Evolutionary conservation across 2,888 invertebrate genomes (phyloP), one percentile per base, ranked within the genome.

Genomic region (Xanthorhoe designata): DNA sequence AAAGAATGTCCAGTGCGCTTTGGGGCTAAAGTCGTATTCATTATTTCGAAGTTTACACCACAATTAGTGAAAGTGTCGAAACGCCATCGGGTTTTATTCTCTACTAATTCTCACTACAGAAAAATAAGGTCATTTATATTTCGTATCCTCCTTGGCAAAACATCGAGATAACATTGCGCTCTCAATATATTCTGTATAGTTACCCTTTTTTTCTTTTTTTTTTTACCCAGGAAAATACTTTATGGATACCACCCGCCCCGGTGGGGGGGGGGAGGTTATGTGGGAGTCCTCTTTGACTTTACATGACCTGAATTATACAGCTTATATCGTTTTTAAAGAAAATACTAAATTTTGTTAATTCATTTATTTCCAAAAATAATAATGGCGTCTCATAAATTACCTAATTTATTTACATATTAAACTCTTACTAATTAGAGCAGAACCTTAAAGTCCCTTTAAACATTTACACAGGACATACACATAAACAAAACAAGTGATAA

Each of bases 341-440:
- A 74, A 74, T 73, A 64, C 50, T 0, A 2, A 80, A 47, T 54
- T 76, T 78, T 85, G 90, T 91, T 92, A 91, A 89, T 86, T 66
- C 64, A 83, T 91, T 88, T 89, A 87, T 87, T 89, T 64, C 74
- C 81, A 78, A 81, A 77, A 74, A 57, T 61, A 77, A 80, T 85
- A 84, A 81, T 80, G 77, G 80, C 82, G 78, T 78, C 80, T 80
- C 80, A 91, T 90, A 89, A 90, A 86, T 90, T 90, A n/a, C n/a
- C n/a, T n/a, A 90, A 67, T 65, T 80, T 91, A 92, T 91, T 82
- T 92, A 92, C 91, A 69, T 79, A 82, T 82, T 82, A 35, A 53
- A 29, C 29, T 17, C 53, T 49, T 74, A 82, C 88, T 91, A 91
- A 87, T 91, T 91, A 91, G 91, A 92, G 89, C 90, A 88, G 87